A percentile compares a stretch with the other conserved stretches of the same genome.
Conservation (phyloP, 2,888 invertebrate genomes). For the Scaptomyza reducta region DNA sequence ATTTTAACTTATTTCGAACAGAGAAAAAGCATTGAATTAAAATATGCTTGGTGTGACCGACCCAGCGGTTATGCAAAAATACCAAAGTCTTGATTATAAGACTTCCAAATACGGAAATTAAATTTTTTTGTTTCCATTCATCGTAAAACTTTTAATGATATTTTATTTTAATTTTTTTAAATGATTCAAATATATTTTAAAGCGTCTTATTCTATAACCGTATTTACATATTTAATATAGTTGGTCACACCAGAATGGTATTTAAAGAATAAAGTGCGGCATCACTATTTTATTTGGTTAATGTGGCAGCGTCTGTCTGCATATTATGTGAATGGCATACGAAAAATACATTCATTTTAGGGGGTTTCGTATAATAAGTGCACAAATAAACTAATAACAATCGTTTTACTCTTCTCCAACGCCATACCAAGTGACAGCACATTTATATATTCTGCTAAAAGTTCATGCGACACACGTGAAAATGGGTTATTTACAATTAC, state of each 20-base stretch:
- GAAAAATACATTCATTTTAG: neutral
- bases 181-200: neutral
- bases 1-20: constrained; percentile 32
- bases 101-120: too few species aligned
- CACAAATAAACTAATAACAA: neutral
- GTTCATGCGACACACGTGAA: neutral
- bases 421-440: neutral
- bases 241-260: neutral
- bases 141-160: neutral
- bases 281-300: neutral
- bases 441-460: neutral
- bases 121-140: neutral
- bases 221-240: neutral
- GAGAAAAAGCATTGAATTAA: constrained; percentile 43
- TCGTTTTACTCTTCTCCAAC: neutral
- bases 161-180: neutral
- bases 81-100: neutral
- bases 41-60: constrained; percentile 36
- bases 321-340: constrained; percentile 12
- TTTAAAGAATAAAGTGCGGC: neutral
- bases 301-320: constrained; percentile 5
- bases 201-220: neutral
- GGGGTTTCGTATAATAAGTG: constrained; percentile 1
- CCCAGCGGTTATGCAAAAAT: constrained; percentile 7
- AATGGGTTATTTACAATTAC: constrained; percentile 42